Evolutionary conservation across 1,140 invertebrate genomes (phyloP), one percentile per base, ranked within the genome.

Genomic region (Drosophila teissieri): DNA sequence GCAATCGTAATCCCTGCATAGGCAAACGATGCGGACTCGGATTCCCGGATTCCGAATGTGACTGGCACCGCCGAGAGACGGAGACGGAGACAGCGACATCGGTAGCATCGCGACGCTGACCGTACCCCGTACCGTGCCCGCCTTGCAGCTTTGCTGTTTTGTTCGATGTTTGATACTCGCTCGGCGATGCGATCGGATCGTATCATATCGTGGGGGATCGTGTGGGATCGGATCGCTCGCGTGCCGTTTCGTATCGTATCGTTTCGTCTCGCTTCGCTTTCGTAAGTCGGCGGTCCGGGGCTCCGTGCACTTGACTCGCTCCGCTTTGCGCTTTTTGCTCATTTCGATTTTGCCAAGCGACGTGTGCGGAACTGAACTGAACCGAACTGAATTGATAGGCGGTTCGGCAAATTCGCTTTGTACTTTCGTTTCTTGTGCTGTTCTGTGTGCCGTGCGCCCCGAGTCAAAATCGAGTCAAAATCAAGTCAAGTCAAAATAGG

Each of bases 281-380:
- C 27, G 31, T 36, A 36, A 36, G 42, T 31, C 54, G 12, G 31
- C 14, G 49, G 24, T 8, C 24, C 31, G 48, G 48, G 15, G 31
- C 31, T 52, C 31, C 36, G 12, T 15, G 45, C 40, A 69, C 40
- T 62, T 72, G 55, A 52, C 53, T 55, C 48, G 51, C 36, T 40
- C 49, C 27, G 58, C 76, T 60, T 67, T 65, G 42, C 74, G 77
- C 60, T 52, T 70, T 74, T 70, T 67, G 76, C 68, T 86, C 82
- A 86, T 86, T 86, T 65, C 78, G 78, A 88, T 69, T 86, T 88
- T 79, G 82, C 76, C 65, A 78, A 83, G 79, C 83, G 72, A 57
- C 68, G 83, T 88, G 75, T 70, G 49, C 64, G 64, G 64, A 70
- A 70, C 83, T 76, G 74, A 83, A 88, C 78, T 54, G 64, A 49